A percentile compares a stretch with the other conserved stretches of the same genome.
Conservation (phyloP, 64 coral and sea anemone species). For the Stylophora pistillata region DNA sequence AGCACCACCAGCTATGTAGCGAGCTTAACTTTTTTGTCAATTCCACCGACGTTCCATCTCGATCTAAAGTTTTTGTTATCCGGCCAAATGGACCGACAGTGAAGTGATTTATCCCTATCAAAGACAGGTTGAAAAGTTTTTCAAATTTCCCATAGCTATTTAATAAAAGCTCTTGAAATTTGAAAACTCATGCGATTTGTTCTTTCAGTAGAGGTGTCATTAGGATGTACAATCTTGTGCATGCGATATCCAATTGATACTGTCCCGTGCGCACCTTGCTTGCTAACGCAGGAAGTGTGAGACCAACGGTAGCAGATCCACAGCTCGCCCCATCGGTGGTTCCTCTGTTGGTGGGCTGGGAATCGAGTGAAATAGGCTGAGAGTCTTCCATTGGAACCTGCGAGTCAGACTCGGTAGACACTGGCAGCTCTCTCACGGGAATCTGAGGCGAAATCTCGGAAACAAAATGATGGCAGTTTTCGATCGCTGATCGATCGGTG, state of each 20-base stretch:
- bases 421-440: constrained; percentile 58
- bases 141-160: too few relatives aligned
- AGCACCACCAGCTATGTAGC: too few relatives aligned
- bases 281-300: constrained; percentile 29
- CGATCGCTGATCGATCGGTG: constrained; percentile 32
- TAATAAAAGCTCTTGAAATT: too few relatives aligned
- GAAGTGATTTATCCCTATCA: too few relatives aligned
- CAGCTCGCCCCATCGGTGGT: neutral
- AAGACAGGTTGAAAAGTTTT: too few relatives aligned
- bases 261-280: constrained; percentile 14
- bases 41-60: too few relatives aligned
- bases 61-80: too few relatives aligned
- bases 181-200: too few relatives aligned
- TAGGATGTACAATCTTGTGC: too few relatives aligned
- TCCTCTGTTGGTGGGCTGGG: constrained; percentile 14
- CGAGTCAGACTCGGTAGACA: constrained; percentile 28
- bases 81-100: too few relatives aligned
- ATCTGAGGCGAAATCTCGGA: constrained; percentile 50
- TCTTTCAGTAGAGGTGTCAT: too few relatives aligned
- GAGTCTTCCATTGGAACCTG: constrained; percentile 77
- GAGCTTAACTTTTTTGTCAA: too few relatives aligned
- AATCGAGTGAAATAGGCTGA: constrained; percentile 60
- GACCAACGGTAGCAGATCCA: neutral
- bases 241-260: neutral
- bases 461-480: constrained; percentile 76